Conservation (phyloP, 2,888 invertebrate species). For the Eilema depressum region DNA sequence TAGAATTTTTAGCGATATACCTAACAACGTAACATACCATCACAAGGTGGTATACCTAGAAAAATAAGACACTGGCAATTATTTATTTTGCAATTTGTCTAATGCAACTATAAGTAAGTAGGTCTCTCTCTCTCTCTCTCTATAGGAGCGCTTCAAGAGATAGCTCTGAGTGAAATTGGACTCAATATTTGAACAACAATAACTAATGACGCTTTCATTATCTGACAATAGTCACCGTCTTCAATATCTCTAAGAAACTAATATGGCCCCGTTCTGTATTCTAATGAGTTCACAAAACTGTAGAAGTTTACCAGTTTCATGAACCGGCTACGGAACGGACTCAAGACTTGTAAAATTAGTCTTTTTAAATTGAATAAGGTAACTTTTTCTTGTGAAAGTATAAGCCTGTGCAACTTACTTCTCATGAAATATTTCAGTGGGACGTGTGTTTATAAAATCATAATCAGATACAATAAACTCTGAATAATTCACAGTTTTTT, state of each 20-base stretch:
- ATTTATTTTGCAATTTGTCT: neutral
- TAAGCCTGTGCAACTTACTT: neutral
- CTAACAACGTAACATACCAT: too few relatives aligned
- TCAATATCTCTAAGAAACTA: constrained; percentile 24
- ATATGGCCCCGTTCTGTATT: constrained; percentile 26
- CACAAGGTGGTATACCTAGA: too few relatives aligned
- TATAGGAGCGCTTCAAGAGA: constrained; percentile 14
- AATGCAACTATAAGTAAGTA: neutral
- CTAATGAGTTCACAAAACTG: constrained; percentile 42
- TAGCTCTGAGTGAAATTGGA: constrained; percentile 31
- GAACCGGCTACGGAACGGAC: neutral
- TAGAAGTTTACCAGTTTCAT: neutral
- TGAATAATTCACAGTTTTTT: constrained; percentile 16
- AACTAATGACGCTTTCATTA: constrained; percentile 50
- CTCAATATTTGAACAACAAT: constrained; percentile 34
- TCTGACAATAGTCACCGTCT: constrained; percentile 37
- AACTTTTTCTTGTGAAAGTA: neutral
- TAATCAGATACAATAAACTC: constrained; percentile 3
- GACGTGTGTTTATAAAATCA: neutral
- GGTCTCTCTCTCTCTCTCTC: too few relatives aligned
- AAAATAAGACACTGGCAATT: neutral
- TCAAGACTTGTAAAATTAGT: too few relatives aligned
- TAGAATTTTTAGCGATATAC: too few relatives aligned
- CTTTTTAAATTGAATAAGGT: neutral
- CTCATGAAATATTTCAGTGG: neutral